Conservation (phyloP, 2,888 invertebrate species). For the Agriotes lineatus region DNA sequence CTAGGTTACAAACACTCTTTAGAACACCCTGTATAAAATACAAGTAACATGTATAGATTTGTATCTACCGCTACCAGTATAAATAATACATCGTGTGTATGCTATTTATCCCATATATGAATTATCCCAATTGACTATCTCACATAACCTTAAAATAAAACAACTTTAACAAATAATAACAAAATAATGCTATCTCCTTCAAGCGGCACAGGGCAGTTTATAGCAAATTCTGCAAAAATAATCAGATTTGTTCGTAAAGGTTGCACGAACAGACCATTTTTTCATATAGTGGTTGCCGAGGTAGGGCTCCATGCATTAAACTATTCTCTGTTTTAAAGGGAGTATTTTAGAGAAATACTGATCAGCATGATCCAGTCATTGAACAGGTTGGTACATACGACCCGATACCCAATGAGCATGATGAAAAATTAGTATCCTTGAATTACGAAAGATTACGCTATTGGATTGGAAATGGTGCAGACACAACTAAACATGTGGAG, state of each 20-base stretch:
- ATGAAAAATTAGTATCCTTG: slow-evolving; percentile 90
- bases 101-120: no score
- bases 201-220: slow-evolving; percentile 78
- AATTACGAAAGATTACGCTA: slow-evolving; percentile 90
- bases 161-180: no score
- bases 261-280: slow-evolving; percentile 95
- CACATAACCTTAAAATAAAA: no score
- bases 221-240: slow-evolving; percentile 72
- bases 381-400: slow-evolving; percentile 95
- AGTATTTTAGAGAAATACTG: slow-evolving; percentile 27
- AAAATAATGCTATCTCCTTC: slow-evolving; percentile 76
- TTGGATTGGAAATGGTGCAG: slow-evolving; percentile 89
- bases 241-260: slow-evolving; percentile 87
- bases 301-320: slow-evolving; percentile 71
- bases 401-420: slow-evolving; percentile 85
- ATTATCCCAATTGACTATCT: no score
- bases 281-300: slow-evolving; percentile 89
- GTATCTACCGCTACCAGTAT: no score
- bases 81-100: no score
- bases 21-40: no score
- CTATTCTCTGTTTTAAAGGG: neutral
- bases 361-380: slow-evolving; percentile 77
- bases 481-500: slow-evolving; percentile 78
- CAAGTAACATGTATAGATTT: no score
- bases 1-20: no score